phyloP scores from a whole-genome alignment of 2,888 invertebrate species.

The Nezara viridula region DNA sequence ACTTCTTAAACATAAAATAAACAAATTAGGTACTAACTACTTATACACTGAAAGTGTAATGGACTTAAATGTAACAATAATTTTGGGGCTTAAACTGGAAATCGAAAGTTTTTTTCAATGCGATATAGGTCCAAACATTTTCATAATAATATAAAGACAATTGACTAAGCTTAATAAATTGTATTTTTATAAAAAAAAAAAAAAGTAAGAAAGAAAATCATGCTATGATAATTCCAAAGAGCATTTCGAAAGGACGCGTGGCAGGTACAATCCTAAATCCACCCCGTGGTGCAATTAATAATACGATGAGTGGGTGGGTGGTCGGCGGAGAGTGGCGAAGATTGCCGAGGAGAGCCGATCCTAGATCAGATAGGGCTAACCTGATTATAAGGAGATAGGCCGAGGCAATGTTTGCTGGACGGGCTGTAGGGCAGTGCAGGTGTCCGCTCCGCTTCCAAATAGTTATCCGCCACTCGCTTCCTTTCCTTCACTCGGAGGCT shows the following conservation, averaged over 20 bases:
- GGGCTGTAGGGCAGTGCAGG: constrained; percentile 13
- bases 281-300: not conserved
- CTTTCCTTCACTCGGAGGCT: not conserved
- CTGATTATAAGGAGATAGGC: constrained; percentile 45
- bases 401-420: constrained; percentile 40
- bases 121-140: too few relatives aligned
- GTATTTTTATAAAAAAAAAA: too few relatives aligned
- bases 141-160: too few relatives aligned
- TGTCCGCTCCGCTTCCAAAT: constrained; percentile 44
- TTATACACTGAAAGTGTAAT: too few relatives aligned
- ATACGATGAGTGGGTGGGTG: constrained; percentile 3
- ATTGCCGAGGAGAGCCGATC: constrained; percentile 12
- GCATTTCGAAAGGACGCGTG: not conserved
- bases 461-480: not conserved
- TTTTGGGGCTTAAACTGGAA: too few relatives aligned
- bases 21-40: too few relatives aligned
- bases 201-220: too few relatives aligned
- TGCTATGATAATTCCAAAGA: not conserved
- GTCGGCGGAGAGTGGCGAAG: constrained; percentile 38
- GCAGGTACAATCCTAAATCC: not conserved
- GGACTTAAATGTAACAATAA: too few relatives aligned
- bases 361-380: constrained; percentile 43
- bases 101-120: too few relatives aligned
- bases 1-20: too few relatives aligned
- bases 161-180: too few relatives aligned